phyloP scores from a whole-genome alignment of 2,797 vertebrate species.

The Enteromius fasciolatus region DNA sequence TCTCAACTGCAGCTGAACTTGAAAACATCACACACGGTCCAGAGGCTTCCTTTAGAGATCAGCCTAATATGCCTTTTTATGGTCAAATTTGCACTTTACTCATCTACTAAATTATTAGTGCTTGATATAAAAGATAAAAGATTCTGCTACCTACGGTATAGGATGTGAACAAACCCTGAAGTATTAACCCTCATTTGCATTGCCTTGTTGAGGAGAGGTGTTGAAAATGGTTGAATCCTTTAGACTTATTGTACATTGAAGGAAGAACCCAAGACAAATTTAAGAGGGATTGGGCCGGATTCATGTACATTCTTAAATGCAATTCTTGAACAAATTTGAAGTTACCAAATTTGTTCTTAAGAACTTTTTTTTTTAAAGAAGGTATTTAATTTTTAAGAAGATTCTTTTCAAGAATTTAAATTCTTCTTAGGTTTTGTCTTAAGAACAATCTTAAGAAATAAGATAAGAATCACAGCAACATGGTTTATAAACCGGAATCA shows the following conservation, averaged over 20 bases:
- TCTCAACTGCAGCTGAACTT: conserved; percentile 1
- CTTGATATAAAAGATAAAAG: neutral
- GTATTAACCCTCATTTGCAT: neutral
- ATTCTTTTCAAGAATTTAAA: too few species aligned
- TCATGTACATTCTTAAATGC: neutral
- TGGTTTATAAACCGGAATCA: neutral
- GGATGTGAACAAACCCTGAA: neutral
- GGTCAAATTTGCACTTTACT: conserved; percentile 10
- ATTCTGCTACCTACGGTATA: neutral
- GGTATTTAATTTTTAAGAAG: too few species aligned
- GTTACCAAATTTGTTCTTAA: neutral
- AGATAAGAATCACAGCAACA: neutral
- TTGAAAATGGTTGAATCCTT: neutral
- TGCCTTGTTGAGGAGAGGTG: neutral
- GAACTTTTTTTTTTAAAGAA: neutral
- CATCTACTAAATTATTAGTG: neutral
- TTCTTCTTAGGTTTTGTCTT: too few species aligned
- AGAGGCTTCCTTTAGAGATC: neutral
- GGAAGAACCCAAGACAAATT: neutral
- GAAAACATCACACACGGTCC: conserved; percentile 10
- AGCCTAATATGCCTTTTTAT: neutral
- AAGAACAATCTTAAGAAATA: too few species aligned
- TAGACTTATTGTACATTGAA: neutral
- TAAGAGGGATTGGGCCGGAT: neutral
- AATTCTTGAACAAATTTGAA: neutral